Base-by-base conservation (phyloP, 2,113 vertebrate species). In the Erythrocercus mccallii region DNA sequence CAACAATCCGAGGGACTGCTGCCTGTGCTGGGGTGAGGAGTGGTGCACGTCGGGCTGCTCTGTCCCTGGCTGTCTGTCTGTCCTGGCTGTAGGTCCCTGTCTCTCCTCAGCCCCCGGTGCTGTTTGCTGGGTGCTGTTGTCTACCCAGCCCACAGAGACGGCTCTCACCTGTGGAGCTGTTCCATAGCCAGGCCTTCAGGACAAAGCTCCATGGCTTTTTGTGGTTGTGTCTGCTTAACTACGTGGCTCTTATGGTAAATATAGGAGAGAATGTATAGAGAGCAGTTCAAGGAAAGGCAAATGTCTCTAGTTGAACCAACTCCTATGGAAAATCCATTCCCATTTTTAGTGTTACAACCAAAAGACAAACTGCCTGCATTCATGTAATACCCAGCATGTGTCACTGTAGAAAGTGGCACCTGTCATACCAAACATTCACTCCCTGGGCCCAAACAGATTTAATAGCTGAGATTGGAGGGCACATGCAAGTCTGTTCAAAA, bases 401-500 rank as follows among this genome's bases (percentile, higher is more conserved):
- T 25, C 6, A 27, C 23, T 53, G 64, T 3, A 21, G 51, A 37
- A 64, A n/a, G 38, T 35, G 58, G n/a, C 28, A n/a, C 54, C 30
- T 79, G 72, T 83, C 60, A 4, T n/a, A 45, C 12, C 17, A 35
- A 42, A 56, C 24, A 25, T 6, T 17, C 50, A 6, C 47, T 85
- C 0, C 3, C 42, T 42, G 58, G 42, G 50, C n/a, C 66, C 74
- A 62, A 66, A n/a, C 37, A 70, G 42, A 73, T 83, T 73, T 83
- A 74, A 78, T 53, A 56, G 68, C 78, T 70, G 70, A 51, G 81
- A 80, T 47, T 81, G 87, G 88, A 94, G 68, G 74, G 51, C 5
- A 4, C 74, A 64, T 80, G 56, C 93, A 96, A 88, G 93, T 81
- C 92, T 92, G 93, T 78, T 95, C 93, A 93, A 74, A 96, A 86